These are phyloP conservation scores for Trissolcus basalis DNA, from an alignment of 1,140 invertebrate genomes.

Conservation along the genomic window DNA sequence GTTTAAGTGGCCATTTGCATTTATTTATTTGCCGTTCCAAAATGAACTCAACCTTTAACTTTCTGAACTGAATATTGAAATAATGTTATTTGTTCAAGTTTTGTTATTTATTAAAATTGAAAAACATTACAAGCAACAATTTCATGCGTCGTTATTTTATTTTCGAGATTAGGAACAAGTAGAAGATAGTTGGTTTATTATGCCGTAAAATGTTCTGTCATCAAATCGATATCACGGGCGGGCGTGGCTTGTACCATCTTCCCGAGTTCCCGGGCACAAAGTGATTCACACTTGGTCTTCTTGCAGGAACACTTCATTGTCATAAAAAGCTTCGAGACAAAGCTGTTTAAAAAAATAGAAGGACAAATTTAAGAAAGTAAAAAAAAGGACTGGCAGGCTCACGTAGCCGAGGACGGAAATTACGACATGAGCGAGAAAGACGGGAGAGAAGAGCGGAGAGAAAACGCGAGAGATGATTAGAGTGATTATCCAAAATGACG, in stretches of 20 bases:
- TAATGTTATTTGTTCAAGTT: too few species aligned
- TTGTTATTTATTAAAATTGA: neutral
- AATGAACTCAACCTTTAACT: too few species aligned
- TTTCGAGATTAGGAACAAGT: constrained; percentile 28
- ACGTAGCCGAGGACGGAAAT: neutral
- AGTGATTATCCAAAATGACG: constrained; percentile 50
- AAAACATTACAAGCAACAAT: neutral
- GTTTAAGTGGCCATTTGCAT: too few species aligned
- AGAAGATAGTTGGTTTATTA: constrained; percentile 48
- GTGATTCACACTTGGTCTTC: constrained; percentile 55
- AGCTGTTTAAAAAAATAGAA: constrained; percentile 2
- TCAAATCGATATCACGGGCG: constrained; percentile 57
- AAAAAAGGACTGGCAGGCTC: neutral
- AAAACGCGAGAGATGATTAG: constrained; percentile 29
- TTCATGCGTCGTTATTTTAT: neutral
- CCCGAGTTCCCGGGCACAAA: constrained; percentile 56
- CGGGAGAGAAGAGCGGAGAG: neutral
- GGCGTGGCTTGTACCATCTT: constrained; percentile 58
- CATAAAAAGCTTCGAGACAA: constrained; percentile 34
- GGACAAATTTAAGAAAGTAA: neutral
- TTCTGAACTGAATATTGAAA: too few species aligned
- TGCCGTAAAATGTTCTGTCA: constrained; percentile 57
- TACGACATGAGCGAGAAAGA: neutral
- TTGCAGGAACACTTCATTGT: constrained; percentile 50
- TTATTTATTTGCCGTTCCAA: too few species aligned